phyloP scores from a whole-genome alignment of 2,797 vertebrate genomes.

The Carduelis carduelis region DNA sequence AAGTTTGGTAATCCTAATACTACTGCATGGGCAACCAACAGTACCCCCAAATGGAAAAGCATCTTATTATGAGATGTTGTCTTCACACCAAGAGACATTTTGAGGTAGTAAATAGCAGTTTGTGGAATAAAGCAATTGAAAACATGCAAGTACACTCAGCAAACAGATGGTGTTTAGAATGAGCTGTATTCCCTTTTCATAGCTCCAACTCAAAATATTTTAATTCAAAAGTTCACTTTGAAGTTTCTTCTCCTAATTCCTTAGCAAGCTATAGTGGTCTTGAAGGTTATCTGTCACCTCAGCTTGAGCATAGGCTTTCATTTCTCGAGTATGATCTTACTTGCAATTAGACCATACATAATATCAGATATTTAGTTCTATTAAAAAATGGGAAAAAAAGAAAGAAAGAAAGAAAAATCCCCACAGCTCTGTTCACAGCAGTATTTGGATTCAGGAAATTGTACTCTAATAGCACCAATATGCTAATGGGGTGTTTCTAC shows the following conservation, averaged over 20 bases:
- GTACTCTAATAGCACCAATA: background rate
- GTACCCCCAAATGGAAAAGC: constrained; percentile 7
- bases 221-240: background rate
- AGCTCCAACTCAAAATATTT: constrained; percentile 12
- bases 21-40: background rate
- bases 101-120: constrained; percentile 13
- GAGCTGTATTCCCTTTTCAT: background rate
- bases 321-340: background rate
- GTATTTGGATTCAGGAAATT: background rate
- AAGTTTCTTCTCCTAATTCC: background rate
- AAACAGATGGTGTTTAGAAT: constrained; percentile 37
- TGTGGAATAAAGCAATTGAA: constrained; percentile 3
- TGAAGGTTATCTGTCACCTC: background rate
- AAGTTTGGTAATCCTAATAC: background rate
- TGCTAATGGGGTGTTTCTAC: background rate
- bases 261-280: background rate
- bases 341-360: background rate
- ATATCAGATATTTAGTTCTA: background rate
- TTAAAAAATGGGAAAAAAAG: accelerated
- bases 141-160: background rate
- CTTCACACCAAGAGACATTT: constrained; percentile 9
- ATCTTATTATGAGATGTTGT: constrained; percentile 17
- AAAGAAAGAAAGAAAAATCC: accelerated
- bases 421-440: background rate
- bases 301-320: background rate